Percentiles rank a stretch among this genome's conserved stretches.
phyloP scores from a whole-genome alignment of 2,888 invertebrate genomes.

The Resseliella maxima region DNA sequence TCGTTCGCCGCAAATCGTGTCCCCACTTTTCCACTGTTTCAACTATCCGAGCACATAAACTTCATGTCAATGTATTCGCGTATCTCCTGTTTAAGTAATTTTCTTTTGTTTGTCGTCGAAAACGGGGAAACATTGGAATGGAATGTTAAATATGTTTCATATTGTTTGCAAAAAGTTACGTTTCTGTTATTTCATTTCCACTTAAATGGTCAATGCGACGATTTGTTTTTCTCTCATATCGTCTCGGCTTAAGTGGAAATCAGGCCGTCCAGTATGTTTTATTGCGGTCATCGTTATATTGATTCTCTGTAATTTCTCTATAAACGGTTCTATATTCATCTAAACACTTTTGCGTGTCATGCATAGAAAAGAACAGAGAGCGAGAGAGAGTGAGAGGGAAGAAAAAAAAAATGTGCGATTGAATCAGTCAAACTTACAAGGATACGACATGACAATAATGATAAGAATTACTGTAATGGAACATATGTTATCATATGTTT shows the following conservation, averaged over 20 bases:
- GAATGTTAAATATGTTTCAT: conserved; percentile 14
- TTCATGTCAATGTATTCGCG: not conserved
- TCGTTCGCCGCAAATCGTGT: not conserved
- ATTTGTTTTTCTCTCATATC: not conserved
- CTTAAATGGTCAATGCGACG: conserved; percentile 25
- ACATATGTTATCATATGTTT: conserved; percentile 16
- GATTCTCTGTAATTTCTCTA: not conserved
- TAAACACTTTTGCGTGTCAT: not conserved
- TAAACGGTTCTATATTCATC: not conserved
- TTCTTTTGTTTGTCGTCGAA: not conserved
- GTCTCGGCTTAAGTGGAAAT: not conserved
- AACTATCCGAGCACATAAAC: no score
- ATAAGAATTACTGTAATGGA: conserved; percentile 7
- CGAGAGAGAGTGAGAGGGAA: not conserved
- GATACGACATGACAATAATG: conserved; percentile 14
- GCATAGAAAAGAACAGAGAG: no score
- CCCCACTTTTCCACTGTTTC: not conserved
- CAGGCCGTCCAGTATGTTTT: conserved; percentile 16
- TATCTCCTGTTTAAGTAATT: not conserved
- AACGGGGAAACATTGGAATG: conserved; percentile 19
- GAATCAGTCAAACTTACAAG: not conserved
- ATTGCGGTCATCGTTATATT: conserved; percentile 16
- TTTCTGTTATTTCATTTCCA: not conserved
- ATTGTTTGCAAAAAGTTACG: not conserved
- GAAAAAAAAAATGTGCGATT: not conserved